Base-by-base conservation (phyloP, 2,113 vertebrate genomes). In the Platysternon megacephalum region DNA sequence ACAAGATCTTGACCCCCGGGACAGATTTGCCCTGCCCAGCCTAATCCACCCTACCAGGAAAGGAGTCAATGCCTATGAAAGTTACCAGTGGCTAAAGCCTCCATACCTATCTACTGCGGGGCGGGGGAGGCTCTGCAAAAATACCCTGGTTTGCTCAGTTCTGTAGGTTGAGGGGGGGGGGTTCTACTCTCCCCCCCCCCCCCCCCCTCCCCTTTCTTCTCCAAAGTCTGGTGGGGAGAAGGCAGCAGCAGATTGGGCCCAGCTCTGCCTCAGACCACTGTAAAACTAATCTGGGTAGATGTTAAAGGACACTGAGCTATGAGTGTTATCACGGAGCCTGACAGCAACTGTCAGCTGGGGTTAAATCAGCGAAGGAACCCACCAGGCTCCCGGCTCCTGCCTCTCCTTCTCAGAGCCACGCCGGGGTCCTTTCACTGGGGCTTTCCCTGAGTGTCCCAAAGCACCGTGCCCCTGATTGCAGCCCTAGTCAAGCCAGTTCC, bases 271-370 rank as follows among this genome's bases (percentile, higher is more conserved):
- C 44, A 93, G 93, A 74, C 92, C 96, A 44, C 76, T 85, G 95
- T 94, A 95, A 96, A 86, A 5, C 95, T 97, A 96, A 95, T 98
- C 97, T 86, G 91, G 91, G 94, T 61, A 97, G 96, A 98, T 97
- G 96, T 93, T 95, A 86, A 85, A 92, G 98, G 98, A 98, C 97
- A 97, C 97, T 98, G 98, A 98, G 98, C 97, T 97, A 98, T 98
- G 96, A 96, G 95, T 82, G 96, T 85, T 95, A 91, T 97, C 96
- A 97, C 90, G 51, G 94, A 39, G 51, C 46, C 91, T 98, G 98
- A 99, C 98, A 98, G 98, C 91, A 35, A 93, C 97, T 98, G 98
- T 98, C 98, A 98, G 94, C 94, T 94, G 95, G 97, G 96, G 95
- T 98, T 98, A 98, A 61, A 98, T 98, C 97, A 98, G 95, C 81